phyloP scores from a whole-genome alignment of 2,888 invertebrate genomes.

The Pyrgus malvae region DNA sequence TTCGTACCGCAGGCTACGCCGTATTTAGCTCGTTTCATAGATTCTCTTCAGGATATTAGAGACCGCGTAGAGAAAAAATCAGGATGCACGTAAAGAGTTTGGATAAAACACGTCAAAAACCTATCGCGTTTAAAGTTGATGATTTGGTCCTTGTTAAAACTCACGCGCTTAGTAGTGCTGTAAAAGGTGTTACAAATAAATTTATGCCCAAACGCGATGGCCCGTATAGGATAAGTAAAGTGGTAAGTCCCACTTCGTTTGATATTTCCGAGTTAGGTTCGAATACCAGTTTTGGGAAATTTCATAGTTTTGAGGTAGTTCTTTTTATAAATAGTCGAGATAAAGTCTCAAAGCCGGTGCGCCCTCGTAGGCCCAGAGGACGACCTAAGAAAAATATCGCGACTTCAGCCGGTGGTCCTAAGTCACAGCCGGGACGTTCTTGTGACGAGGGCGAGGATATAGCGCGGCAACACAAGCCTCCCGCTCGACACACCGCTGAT shows the following conservation, averaged over 20 bases:
- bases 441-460: too few relatives aligned
- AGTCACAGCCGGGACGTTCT: too few relatives aligned
- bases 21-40: conserved; percentile 15
- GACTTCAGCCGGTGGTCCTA: too few relatives aligned
- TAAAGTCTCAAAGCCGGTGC: too few relatives aligned
- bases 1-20: conserved; percentile 32
- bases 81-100: background rate
- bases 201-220: conserved; percentile 27
- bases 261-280: background rate
- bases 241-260: conserved; percentile 22
- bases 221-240: conserved; percentile 11
- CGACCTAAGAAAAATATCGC: too few relatives aligned
- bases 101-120: too few relatives aligned
- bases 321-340: too few relatives aligned
- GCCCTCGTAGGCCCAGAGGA: too few relatives aligned
- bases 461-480: too few relatives aligned
- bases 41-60: background rate
- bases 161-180: conserved; percentile 19
- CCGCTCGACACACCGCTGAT: too few relatives aligned
- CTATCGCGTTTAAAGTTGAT: too few relatives aligned
- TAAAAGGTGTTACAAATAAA: conserved; percentile 23
- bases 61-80: conserved; percentile 7
- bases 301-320: background rate
- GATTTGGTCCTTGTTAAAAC: conserved; percentile 5
- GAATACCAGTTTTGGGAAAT: background rate